Percentiles rank a stretch among this genome's conserved stretches.
Evolutionary conservation across 1,140 invertebrate species (phyloP).

Genomic region (Pachyrhynchus sulphureomaculatus): DNA sequence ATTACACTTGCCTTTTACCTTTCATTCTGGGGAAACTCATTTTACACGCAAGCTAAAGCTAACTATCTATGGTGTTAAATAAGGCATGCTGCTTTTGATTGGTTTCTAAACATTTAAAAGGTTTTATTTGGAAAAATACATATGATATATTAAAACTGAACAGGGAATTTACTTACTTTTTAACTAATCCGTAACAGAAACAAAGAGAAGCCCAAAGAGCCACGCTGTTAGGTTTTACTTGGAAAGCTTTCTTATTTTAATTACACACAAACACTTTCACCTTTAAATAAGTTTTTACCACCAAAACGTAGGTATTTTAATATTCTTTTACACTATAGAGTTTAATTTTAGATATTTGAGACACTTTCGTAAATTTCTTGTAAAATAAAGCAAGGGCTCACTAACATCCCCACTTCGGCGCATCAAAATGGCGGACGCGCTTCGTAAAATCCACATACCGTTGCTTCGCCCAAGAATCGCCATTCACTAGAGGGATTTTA

Average conservation of each 20-base stretch:
- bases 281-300: slow-evolving; percentile 24
- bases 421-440: slow-evolving; percentile 49
- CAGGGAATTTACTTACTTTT: slow-evolving; percentile 41
- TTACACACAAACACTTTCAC: slow-evolving; percentile 44
- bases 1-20: slow-evolving; percentile 13
- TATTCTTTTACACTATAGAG: slow-evolving; percentile 14
- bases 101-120: background rate
- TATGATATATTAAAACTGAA: background rate
- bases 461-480: slow-evolving; percentile 22
- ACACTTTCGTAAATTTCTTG: slow-evolving; percentile 41
- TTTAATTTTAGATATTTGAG: slow-evolving; percentile 36
- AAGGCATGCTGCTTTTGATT: slow-evolving; percentile 13
- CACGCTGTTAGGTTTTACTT: slow-evolving; percentile 48
- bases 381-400: slow-evolving; percentile 39
- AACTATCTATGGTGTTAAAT: slow-evolving; percentile 10
- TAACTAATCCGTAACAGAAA: slow-evolving; percentile 43
- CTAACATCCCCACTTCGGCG: slow-evolving; percentile 47
- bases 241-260: slow-evolving; percentile 36
- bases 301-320: slow-evolving; percentile 4
- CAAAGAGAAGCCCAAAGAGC: slow-evolving; percentile 48
- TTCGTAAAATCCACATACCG: slow-evolving; percentile 37
- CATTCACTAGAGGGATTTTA: too few species aligned
- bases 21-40: slow-evolving; percentile 15
- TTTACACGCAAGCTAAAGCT: slow-evolving; percentile 23
- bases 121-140: background rate